These are phyloP conservation scores for Tribolium freemani DNA, from an alignment of 2,888 invertebrate species.

Conservation along the genomic window DNA sequence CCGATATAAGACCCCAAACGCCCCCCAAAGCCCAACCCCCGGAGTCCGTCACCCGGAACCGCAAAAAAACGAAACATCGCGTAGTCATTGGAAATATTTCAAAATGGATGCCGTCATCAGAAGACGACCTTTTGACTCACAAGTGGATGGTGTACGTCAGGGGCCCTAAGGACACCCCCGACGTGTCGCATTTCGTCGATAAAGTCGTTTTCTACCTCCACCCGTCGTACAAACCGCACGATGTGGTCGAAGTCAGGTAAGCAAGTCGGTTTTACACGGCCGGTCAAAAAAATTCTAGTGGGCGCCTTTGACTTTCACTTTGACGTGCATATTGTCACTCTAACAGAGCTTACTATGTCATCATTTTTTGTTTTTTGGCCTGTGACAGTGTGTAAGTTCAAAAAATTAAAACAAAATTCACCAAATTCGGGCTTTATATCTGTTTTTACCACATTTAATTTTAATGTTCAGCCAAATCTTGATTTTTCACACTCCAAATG, in stretches of 20 bases:
- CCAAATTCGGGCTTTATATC: too few relatives aligned
- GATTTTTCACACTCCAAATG: too few relatives aligned
- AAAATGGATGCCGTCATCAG: constrained; percentile 81
- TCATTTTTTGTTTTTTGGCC: too few relatives aligned
- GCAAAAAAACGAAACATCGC: constrained; percentile 62
- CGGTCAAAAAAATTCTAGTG: too few relatives aligned
- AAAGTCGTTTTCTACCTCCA: constrained; percentile 87
- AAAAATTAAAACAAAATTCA: too few relatives aligned
- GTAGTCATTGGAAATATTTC: constrained; percentile 82
- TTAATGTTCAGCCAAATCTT: too few relatives aligned
- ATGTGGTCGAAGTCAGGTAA: constrained; percentile 83
- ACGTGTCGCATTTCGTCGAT: constrained; percentile 75
- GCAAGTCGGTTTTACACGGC: constrained; percentile 63
- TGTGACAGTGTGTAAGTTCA: too few relatives aligned
- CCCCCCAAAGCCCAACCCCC: background rate
- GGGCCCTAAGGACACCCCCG: constrained; percentile 74
- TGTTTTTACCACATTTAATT: too few relatives aligned
- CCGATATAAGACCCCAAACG: too few relatives aligned
- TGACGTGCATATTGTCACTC: too few relatives aligned
- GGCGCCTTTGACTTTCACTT: too few relatives aligned
- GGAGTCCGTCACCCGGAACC: constrained; percentile 48
- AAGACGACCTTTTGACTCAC: constrained; percentile 82
- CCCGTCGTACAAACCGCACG: constrained; percentile 89
- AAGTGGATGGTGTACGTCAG: constrained; percentile 93
- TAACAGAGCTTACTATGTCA: too few relatives aligned